These are phyloP conservation scores for Lutraria rhynchaena DNA, from an alignment of 1,140 invertebrate genomes.

Conservation along the genomic window DNA sequence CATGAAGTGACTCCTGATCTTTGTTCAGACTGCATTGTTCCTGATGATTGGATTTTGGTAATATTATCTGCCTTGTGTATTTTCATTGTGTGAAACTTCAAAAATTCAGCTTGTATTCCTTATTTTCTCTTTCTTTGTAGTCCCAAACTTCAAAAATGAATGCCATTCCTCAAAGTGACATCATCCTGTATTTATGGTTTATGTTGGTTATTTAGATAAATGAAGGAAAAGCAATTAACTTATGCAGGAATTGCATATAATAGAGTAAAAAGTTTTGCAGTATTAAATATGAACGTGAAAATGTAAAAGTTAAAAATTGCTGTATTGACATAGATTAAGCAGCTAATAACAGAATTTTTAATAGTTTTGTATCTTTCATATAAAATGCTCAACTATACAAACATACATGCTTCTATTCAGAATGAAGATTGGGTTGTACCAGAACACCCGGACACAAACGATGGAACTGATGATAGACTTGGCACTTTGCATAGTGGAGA, in stretches of 20 bases:
- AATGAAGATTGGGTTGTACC: not conserved
- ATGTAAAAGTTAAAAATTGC: not conserved
- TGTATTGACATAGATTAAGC: not conserved
- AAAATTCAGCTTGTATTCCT: no score
- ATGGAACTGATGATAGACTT: not conserved
- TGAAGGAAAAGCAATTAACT: no score
- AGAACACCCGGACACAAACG: not conserved
- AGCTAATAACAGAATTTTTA: not conserved
- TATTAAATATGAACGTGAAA: no score
- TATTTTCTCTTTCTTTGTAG: no score
- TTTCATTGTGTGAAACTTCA: no score
- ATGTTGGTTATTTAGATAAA: no score
- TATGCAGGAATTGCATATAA: no score
- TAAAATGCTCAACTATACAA: not conserved
- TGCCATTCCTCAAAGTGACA: no score
- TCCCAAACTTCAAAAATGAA: no score
- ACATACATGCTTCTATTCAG: not conserved
- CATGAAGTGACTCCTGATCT: constrained; percentile 3
- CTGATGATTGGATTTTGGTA: constrained; percentile 23
- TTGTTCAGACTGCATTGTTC: constrained; percentile 38
- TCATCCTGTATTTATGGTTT: no score
- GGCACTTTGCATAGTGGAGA: not conserved
- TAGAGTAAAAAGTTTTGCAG: no score
- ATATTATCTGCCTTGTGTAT: no score
- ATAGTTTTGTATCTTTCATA: not conserved